A percentile compares a stretch with the other conserved stretches of the same genome.
phyloP scores from a whole-genome alignment of 2,888 invertebrate species.

The Cantharis nigra region DNA sequence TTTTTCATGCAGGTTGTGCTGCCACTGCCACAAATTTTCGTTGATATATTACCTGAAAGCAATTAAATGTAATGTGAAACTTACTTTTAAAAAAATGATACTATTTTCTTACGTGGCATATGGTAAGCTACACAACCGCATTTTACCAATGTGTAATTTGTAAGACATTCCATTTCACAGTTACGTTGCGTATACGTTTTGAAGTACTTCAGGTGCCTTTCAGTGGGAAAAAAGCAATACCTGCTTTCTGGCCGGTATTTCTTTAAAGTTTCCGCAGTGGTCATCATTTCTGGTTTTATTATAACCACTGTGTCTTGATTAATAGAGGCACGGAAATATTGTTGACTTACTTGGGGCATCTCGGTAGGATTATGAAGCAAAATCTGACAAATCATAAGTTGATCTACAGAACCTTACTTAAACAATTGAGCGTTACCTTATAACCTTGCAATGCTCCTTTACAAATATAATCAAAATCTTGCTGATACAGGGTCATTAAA shows the following conservation, averaged over 20 bases:
- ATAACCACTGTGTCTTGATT: conserved; percentile 73
- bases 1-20: conserved; percentile 60
- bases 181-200: conserved; percentile 74
- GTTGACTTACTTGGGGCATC: conserved; percentile 68
- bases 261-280: conserved; percentile 68
- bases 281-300: conserved; percentile 77
- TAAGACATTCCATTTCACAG: conserved; percentile 73
- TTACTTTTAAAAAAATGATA: neutral
- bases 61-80: conserved; percentile 19
- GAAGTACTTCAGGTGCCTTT: conserved; percentile 67
- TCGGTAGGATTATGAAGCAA: conserved; percentile 72
- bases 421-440: conserved; percentile 59
- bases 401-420: neutral
- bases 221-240: conserved; percentile 71
- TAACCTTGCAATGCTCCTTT: conserved; percentile 76
- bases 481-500: conserved; percentile 62
- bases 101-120: conserved; percentile 62
- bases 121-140: conserved; percentile 75
- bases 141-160: conserved; percentile 65
- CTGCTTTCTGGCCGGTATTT: conserved; percentile 68
- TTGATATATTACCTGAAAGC: conserved; percentile 60
- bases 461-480: conserved; percentile 71
- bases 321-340: conserved; percentile 72
- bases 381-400: conserved; percentile 54
- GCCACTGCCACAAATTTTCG: conserved; percentile 63